Percentiles rank a stretch among this genome's conserved stretches.
Conservation (phyloP, 2,797 vertebrate genomes). For the Tympanoctomys barrerae region DNA sequence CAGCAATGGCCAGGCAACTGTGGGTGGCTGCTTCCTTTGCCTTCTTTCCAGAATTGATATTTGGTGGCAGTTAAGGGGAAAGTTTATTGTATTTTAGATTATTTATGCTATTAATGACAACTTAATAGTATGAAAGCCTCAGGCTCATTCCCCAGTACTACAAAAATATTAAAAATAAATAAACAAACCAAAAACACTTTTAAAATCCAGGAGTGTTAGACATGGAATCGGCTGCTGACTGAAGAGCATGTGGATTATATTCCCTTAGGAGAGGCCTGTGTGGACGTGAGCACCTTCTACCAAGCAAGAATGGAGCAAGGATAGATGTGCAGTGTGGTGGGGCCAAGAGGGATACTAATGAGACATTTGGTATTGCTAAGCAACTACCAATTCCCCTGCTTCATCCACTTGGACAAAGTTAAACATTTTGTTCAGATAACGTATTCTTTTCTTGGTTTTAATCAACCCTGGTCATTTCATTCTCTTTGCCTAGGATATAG, state of each 20-base stretch:
- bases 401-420: conserved; percentile 37
- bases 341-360: not conserved
- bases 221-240: not conserved
- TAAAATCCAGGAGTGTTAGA: not conserved
- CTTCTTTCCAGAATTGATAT: conserved; percentile 20
- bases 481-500: not conserved
- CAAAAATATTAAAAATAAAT: not conserved
- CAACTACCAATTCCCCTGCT: not conserved
- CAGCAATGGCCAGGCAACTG: not conserved
- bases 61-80: rapidly evolving
- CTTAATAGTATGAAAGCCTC: not conserved
- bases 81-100: not conserved
- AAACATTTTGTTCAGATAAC: conserved; percentile 30
- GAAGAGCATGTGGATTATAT: not conserved
- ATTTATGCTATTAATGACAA: not conserved
- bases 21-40: not conserved
- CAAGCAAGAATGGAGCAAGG: not conserved
- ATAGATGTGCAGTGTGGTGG: not conserved
- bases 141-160: not conserved
- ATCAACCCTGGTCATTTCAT: not conserved
- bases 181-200: not conserved
- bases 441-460: not conserved
- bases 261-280: not conserved
- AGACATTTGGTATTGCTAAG: not conserved
- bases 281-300: not conserved